Evolutionary conservation across 2,888 invertebrate genomes (phyloP).

Genomic region (Nebria brevicollis): DNA sequence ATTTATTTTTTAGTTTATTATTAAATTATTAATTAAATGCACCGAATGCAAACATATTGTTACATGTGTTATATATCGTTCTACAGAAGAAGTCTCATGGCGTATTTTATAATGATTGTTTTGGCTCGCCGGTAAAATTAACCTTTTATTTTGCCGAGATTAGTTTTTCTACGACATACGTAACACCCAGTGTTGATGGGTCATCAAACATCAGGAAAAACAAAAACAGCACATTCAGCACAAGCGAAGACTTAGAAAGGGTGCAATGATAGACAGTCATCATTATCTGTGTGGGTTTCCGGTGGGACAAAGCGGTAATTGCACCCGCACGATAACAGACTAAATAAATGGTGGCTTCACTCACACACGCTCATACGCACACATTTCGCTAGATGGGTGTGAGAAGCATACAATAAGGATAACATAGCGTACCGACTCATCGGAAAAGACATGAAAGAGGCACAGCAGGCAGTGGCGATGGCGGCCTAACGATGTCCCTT

Average conservation of each 20-base stretch:
- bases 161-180: neutral
- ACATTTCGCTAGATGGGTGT: neutral
- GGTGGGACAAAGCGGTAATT: slow-evolving; percentile 25
- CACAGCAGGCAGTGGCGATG: slow-evolving; percentile 10
- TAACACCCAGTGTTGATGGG: neutral
- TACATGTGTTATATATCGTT: too few relatives aligned
- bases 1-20: too few relatives aligned
- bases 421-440: neutral
- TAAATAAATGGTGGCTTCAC: slow-evolving; percentile 29
- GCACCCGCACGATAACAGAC: slow-evolving; percentile 36
- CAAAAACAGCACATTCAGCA: slow-evolving; percentile 7
- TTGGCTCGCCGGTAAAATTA: neutral
- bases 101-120: too few relatives aligned
- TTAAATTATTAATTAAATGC: too few relatives aligned
- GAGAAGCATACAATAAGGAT: neutral
- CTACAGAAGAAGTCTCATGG: too few relatives aligned
- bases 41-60: too few relatives aligned
- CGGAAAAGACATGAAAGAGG: slow-evolving; percentile 25
- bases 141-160: neutral
- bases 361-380: neutral
- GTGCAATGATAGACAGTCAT: slow-evolving; percentile 4
- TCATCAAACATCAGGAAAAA: slow-evolving; percentile 9
- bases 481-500: slow-evolving; percentile 24
- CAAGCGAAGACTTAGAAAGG: neutral
- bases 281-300: slow-evolving; percentile 7